These are phyloP conservation scores for Melanerpes formicivorus DNA, from an alignment of 2,113 vertebrate genomes.

Conservation along the genomic window DNA sequence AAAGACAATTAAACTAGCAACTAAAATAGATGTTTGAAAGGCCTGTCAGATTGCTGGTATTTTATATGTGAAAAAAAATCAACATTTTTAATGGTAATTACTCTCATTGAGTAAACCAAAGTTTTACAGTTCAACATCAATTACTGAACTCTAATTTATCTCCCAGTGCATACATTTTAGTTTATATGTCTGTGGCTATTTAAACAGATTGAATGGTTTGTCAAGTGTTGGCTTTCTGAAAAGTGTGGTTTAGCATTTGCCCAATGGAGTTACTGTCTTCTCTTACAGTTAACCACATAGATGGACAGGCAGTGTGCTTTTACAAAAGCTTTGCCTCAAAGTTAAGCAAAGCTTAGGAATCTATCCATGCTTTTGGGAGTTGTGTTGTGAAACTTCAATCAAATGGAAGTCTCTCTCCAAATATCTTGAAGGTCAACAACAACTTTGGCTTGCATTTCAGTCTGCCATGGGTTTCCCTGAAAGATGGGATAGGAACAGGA, in stretches of 20 bases:
- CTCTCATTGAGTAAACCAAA: conserved; percentile 15
- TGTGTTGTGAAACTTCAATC: not conserved
- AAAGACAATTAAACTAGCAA: conserved; percentile 43
- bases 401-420: not conserved
- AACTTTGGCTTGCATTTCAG: not conserved
- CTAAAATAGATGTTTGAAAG: conserved; percentile 14
- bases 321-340: not conserved
- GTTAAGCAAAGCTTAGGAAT: not conserved
- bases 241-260: not conserved
- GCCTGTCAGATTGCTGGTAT: not conserved
- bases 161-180: not conserved
- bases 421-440: not conserved
- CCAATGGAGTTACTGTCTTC: not conserved
- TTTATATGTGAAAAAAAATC: conserved; percentile 38
- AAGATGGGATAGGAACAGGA: not conserved
- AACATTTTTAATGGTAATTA: conserved; percentile 17
- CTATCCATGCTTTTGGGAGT: not conserved
- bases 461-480: not conserved
- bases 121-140: conserved; percentile 35
- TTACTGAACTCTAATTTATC: conserved; percentile 27
- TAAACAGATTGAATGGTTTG: not conserved
- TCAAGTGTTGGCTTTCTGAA: not conserved
- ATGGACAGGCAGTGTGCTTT: not conserved
- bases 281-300: not conserved
- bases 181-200: not conserved